Percentiles rank a stretch among this genome's conserved stretches.
Conservation (phyloP, 37 sponge, comb jelly and placozoan genomes). For the Beroe ovata region DNA sequence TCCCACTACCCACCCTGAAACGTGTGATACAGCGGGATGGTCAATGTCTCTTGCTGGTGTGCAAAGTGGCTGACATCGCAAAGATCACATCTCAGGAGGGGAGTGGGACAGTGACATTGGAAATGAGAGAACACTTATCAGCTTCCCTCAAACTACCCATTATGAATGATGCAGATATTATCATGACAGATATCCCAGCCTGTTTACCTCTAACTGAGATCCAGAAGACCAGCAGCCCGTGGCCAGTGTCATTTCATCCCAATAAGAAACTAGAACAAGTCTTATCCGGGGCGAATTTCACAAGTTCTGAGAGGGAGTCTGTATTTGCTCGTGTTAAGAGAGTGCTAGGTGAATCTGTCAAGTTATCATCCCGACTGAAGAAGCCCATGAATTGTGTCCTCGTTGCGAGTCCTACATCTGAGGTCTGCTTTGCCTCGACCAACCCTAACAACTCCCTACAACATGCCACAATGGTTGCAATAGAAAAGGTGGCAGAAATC, state of each 20-base stretch:
- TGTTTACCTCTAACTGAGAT: neutral
- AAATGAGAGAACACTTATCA: neutral
- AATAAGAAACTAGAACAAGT: neutral
- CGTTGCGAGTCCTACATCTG: neutral
- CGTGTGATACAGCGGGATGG: slow-evolving; percentile 22
- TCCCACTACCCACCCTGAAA: slow-evolving; percentile 36
- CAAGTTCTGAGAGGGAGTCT: neutral
- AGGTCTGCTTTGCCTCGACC: neutral
- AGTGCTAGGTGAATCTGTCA: neutral
- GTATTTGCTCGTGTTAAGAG: neutral
- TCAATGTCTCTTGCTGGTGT: slow-evolving; percentile 15
- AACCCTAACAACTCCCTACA: slow-evolving; percentile 40
- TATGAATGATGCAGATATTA: neutral
- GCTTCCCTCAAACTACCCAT: neutral
- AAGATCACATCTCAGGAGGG: neutral
- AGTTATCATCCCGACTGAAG: neutral
- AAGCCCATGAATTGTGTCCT: slow-evolving; percentile 2
- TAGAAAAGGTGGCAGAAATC: slow-evolving; percentile 76
- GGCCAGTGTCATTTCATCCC: slow-evolving; percentile 52
- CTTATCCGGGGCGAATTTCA: neutral
- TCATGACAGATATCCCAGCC: neutral
- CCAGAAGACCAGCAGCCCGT: neutral
- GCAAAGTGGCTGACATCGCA: neutral
- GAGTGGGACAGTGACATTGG: neutral
- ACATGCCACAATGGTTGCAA: slow-evolving; percentile 89